Percentiles rank a stretch among this genome's conserved stretches.
Evolutionary conservation across 2,113 vertebrate genomes (phyloP).

Genomic region (Vidua macroura): DNA sequence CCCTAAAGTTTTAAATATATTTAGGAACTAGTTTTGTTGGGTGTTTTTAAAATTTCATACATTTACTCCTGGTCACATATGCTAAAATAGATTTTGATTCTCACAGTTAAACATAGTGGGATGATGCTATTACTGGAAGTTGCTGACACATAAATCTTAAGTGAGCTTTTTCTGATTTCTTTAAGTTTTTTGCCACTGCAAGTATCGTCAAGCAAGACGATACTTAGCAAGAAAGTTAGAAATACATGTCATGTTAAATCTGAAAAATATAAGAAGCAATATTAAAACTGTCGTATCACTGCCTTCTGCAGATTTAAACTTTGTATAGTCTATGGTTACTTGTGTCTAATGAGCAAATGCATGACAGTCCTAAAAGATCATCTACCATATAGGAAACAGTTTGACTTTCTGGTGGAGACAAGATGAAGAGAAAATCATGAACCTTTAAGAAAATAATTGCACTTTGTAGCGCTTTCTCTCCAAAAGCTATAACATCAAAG

Average conservation of each 20-base stretch:
- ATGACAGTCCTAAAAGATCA: background rate
- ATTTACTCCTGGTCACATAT: background rate
- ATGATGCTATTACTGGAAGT: background rate
- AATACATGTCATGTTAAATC: background rate
- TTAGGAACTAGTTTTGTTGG: background rate
- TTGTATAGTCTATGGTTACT: background rate
- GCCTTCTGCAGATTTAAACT: background rate
- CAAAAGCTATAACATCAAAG: background rate
- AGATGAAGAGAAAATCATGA: background rate
- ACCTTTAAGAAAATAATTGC: background rate
- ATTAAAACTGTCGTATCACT: background rate
- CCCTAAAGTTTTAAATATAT: background rate
- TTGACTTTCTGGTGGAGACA: background rate
- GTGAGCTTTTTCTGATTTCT: background rate
- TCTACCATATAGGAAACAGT: background rate
- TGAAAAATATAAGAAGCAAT: background rate
- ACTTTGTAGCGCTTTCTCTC: background rate
- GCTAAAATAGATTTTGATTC: background rate
- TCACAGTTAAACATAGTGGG: background rate
- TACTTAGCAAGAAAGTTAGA: background rate
- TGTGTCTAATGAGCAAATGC: background rate
- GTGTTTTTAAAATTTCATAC: background rate
- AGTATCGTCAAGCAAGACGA: background rate
- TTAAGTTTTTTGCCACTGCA: background rate
- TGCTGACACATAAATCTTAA: background rate